Evolutionary conservation across 2,797 vertebrate species (phyloP), one percentile per base, ranked within the genome.

Genomic region (Aulostomus chinensis): DNA sequence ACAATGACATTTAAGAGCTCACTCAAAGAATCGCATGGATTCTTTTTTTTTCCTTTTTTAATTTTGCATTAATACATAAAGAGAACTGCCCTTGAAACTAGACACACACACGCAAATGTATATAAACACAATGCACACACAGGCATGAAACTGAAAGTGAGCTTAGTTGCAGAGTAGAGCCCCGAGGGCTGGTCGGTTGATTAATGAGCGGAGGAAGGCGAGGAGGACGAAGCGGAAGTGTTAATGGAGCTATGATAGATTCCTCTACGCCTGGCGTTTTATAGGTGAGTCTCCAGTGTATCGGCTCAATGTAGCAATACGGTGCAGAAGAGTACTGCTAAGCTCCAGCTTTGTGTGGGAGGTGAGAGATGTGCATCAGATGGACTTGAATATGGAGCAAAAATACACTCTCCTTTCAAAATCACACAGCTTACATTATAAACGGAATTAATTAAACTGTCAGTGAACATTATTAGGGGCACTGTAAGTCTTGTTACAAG

Each of bases 241-340:
- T 84, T 90, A 85, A 91, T 88, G 81, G 84, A 85, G 75, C 80
- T 65, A 68, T 88, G 88, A 83, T 86, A 77, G 73, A 81, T 90
- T 88, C 75, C 74, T 84, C 71, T 59, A 57, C 68, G 71, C 69
- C 56, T 56, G 59, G 56, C 78, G 64, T 76, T 83, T 81, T 80
- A 75, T 80, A 81, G 76, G 80, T 63, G 63, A 70, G 76, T 73
- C 75, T 76, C 75, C 39, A 64, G 72, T 65, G 77, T 58, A 73
- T 81, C 68, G 22, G 73, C 58, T 76, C 51, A 74, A 56, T 67
- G 68, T 64, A 62, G 68, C 62, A 48, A 42, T 46, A 70, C 54
- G 50, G 58, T 37, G 39, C 55, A 61, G 58, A 35, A 39, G 64
- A 70, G 36, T 45, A 24, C 33, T 20, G 35, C 42, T 34, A 63